Base-by-base conservation (phyloP, 2,888 invertebrate species). In the Brachycybe producta region DNA sequence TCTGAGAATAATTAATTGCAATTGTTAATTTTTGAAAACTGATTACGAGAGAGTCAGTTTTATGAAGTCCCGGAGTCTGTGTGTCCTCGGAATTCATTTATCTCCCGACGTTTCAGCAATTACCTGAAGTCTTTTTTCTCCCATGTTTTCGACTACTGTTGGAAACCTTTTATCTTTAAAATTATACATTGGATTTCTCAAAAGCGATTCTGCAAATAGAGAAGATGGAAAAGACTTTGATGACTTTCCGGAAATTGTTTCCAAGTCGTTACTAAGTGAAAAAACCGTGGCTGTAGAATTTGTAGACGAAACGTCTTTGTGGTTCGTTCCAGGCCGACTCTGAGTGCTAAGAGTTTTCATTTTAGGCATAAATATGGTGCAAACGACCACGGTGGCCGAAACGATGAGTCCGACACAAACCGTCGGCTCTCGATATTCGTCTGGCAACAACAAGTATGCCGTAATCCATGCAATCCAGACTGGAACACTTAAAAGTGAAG, bases 351-450 rank as follows among this genome's bases (percentile, higher is more conserved):
- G 62, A 15, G 64, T 61, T 45, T 58, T 59, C 56, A 65, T 58
- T 55, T 65, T 65, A 5, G 66, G 66, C 39, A 62, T 59, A 50
- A 64, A 66, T 26, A 66, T 56, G n/a, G 61, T 59, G 41, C 60
- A 58, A 2, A 65, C 54, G 23, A 65, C 57, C 8, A 64, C 55
- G 5, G 61, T 60, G 8, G 64, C 64, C 1, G 62, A 56, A 2
- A 59, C 47, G 8, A 65, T 54, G 30, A 65, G 59, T 24, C 62
- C 58, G 5, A 61, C 58, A 41, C 62, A 63, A 2, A 62, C 61
- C 13, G 62, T 59, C 1, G 64, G 62, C 28, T 65, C 64, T 49
- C 60, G 61, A 36, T 60, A 60, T 28, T 44, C 35, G 2, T 34
- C 24, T 5, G 46, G 34, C 17, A 52, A 47, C 24, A 47, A 43